These are phyloP conservation scores for Oopsacas minuta DNA, from an alignment of 37 sponge, comb jelly and placozoan species.

Conservation along the genomic window DNA sequence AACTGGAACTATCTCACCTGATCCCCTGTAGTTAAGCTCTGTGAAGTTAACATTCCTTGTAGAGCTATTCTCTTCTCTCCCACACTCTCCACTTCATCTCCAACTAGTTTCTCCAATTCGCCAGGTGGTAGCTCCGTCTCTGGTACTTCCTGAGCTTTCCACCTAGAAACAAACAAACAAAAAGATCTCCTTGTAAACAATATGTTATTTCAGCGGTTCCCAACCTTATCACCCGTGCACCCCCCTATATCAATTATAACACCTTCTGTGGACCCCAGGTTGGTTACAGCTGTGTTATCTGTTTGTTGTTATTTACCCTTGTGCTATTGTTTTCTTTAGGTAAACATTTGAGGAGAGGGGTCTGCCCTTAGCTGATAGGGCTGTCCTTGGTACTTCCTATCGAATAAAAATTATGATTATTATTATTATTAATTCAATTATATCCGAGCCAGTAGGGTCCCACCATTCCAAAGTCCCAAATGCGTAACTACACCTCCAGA, in stretches of 20 bases:
- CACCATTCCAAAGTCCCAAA: no score
- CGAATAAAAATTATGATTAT: no score
- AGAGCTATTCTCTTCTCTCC: neutral
- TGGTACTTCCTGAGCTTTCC: slow-evolving; percentile 4
- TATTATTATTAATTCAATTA: no score
- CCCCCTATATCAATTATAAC: no score
- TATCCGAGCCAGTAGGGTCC: no score
- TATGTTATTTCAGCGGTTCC: no score
- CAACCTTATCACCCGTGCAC: no score
- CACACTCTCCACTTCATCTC: neutral
- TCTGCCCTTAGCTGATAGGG: neutral
- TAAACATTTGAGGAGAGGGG: slow-evolving; percentile 2
- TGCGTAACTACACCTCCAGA: no score
- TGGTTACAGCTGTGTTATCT: neutral
- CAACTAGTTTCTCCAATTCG: neutral
- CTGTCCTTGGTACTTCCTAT: neutral
- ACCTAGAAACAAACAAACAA: neutral
- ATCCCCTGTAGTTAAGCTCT: neutral
- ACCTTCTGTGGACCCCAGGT: no score
- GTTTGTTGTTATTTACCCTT: neutral
- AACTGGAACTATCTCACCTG: no score
- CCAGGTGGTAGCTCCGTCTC: neutral
- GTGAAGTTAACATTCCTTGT: neutral
- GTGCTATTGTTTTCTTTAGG: neutral
- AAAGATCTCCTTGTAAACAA: no score